Evolutionary conservation across 2,113 vertebrate species (phyloP).

Genomic region (Tyto alba): DNA sequence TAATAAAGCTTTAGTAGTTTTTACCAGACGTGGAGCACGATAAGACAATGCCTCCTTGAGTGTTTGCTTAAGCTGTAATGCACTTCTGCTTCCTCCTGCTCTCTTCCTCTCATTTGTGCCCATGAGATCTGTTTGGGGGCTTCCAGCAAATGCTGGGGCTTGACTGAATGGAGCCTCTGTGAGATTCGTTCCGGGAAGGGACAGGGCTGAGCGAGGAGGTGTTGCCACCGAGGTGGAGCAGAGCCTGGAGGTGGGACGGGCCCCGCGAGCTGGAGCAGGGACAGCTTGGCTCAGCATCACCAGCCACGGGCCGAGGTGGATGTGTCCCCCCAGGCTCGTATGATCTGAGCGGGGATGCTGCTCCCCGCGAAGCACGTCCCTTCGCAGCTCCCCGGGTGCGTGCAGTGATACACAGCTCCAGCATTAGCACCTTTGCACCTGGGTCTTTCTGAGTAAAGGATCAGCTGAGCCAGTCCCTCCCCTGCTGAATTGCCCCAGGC

Average conservation of each 20-base stretch:
- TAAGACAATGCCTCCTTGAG: neutral
- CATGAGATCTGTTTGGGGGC: neutral
- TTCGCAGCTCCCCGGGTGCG: accelerated
- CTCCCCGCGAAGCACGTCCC: neutral
- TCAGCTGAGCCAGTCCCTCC: neutral
- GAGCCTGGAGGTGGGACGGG: neutral
- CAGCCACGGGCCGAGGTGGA: accelerated
- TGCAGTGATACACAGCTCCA: accelerated
- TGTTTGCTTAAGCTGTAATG: neutral
- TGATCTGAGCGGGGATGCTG: neutral
- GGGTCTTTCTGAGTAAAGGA: neutral
- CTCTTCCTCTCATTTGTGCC: neutral
- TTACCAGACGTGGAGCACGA: neutral
- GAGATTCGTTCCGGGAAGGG: neutral
- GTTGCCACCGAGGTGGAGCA: accelerated
- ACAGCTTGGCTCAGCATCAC: neutral
- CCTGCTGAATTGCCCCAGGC: neutral
- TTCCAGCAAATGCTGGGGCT: neutral
- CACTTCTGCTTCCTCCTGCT: neutral
- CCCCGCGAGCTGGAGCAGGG: neutral
- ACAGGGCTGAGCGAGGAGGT: accelerated
- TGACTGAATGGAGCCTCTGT: neutral
- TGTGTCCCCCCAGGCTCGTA: neutral
- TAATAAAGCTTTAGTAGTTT: neutral
- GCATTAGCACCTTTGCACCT: neutral